Evolutionary conservation across 2,113 vertebrate species (phyloP), one percentile per base, ranked within the genome.

Genomic region (Podarcis muralis): DNA sequence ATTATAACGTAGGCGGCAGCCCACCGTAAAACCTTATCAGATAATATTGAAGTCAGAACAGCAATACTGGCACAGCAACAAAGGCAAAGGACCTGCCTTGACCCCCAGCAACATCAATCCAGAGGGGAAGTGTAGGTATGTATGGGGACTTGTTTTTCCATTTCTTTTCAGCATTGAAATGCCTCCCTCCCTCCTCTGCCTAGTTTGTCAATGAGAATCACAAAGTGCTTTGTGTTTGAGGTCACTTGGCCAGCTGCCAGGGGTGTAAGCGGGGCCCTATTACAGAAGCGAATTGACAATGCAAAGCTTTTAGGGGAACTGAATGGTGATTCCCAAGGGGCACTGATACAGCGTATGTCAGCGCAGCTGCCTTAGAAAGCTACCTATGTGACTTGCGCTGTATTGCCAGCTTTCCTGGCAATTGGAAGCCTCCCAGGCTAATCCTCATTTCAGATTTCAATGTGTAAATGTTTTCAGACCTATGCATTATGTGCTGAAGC

Each of bases 231-330:
- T 81, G 88, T 32, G 40, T 91, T 92, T 88, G 89, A 94, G 89
- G 92, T 90, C 90, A 81, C 90, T 92, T 92, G 83, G 93, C 91
- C 93, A 93, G 92, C 90, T 92, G 91, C 93, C 2, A 0, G 76
- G 90, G 90, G 91, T 91, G 86, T 91, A 91, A 75, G 92, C 85
- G 78, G 88, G 92, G 92, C 90, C 81, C 94, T 87, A 91, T 91
- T 94, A 93, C 72, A 91, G 91, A 92, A 88, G 87, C 92, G 92
- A 93, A 91, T 92, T 93, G 93, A 92, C 90, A 92, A 86, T 85
- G 88, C 91, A 94, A 93, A 95, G 90, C 90, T 91, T 85, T 89
- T 81, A 92, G 91, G 93, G 89, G 91, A 94, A 91, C 1, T 13
- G 85, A 92, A 91, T 89, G 87, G 88, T 90, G 91, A 86, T 93